These are phyloP conservation scores for Arizona elegans DNA, from an alignment of 2,113 vertebrate genomes.

Conservation along the genomic window DNA sequence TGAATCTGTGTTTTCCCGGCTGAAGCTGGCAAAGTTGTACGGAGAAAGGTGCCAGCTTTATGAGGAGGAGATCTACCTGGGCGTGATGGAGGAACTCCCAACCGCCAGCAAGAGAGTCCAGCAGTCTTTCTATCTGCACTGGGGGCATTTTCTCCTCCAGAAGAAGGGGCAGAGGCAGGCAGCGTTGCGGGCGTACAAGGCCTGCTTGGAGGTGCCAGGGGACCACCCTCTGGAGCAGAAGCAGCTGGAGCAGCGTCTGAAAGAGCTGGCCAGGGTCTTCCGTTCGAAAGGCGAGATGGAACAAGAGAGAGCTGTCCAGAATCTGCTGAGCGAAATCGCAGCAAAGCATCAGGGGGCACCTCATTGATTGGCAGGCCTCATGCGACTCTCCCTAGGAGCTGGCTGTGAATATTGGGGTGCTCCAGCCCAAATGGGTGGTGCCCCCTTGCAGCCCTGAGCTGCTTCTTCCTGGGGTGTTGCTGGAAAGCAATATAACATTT, in stretches of 20 bases:
- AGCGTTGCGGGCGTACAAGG: neutral
- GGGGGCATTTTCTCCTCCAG: conserved; percentile 10
- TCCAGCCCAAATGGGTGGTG: neutral
- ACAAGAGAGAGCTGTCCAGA: accelerated
- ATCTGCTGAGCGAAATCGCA: accelerated
- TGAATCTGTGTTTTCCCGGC: neutral
- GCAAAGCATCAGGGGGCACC: accelerated
- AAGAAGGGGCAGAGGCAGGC: neutral
- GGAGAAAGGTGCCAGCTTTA: neutral
- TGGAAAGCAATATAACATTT: neutral
- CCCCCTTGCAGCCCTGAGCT: neutral
- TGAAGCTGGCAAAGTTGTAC: neutral
- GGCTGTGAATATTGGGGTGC: neutral
- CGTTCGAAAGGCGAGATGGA: neutral
- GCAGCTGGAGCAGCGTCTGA: neutral
- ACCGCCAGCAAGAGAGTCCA: neutral
- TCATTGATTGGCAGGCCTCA: neutral
- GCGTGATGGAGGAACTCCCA: neutral
- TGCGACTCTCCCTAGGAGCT: neutral
- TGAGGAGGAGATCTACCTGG: neutral
- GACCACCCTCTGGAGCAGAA: neutral
- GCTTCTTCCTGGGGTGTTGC: neutral
- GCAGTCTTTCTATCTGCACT: conserved; percentile 3
- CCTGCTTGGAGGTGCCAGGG: neutral
- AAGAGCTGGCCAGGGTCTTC: neutral